Conservation (phyloP, 2,888 invertebrate genomes). For the Diplazon laetatorius region DNA sequence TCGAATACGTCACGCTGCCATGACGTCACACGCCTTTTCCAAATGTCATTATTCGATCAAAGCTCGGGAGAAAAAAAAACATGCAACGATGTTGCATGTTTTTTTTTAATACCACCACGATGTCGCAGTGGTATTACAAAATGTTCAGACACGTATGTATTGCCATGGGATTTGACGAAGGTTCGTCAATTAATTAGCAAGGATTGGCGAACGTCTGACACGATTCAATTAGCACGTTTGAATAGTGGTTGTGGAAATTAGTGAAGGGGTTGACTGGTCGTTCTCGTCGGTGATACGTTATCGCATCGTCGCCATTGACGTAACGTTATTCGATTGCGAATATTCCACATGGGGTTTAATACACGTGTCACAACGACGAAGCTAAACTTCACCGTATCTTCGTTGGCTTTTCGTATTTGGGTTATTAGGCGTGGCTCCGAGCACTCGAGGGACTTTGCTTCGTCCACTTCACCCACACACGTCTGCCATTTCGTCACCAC, state of each 20-base stretch:
- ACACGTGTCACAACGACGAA: neutral
- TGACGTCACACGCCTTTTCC: too few species aligned
- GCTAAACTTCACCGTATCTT: constrained; percentile 5
- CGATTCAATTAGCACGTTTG: constrained; percentile 43
- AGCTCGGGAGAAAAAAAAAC: neutral
- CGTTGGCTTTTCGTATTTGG: constrained; percentile 53
- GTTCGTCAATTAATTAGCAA: constrained; percentile 48
- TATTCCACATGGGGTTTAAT: constrained; percentile 4
- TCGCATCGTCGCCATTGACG: constrained; percentile 35
- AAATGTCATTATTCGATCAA: too few species aligned
- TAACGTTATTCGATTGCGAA: constrained; percentile 13
- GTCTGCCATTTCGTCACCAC: neutral
- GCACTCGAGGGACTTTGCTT: constrained; percentile 46
- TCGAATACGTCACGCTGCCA: too few species aligned
- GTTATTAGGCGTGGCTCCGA: constrained; percentile 60
- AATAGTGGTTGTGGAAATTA: constrained; percentile 25
- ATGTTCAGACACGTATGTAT: constrained; percentile 28
- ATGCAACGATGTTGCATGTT: neutral
- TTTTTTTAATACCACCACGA: too few species aligned
- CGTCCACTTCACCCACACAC: constrained; percentile 36
- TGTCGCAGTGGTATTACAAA: constrained; percentile 5
- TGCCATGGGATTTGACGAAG: constrained; percentile 28
- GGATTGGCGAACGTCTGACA: constrained; percentile 14
- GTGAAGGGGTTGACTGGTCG: neutral
- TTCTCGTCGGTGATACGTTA: constrained; percentile 1